Evolutionary conservation across 2,888 invertebrate species (phyloP).

Genomic region (Acanthacorydalis orientalis): DNA sequence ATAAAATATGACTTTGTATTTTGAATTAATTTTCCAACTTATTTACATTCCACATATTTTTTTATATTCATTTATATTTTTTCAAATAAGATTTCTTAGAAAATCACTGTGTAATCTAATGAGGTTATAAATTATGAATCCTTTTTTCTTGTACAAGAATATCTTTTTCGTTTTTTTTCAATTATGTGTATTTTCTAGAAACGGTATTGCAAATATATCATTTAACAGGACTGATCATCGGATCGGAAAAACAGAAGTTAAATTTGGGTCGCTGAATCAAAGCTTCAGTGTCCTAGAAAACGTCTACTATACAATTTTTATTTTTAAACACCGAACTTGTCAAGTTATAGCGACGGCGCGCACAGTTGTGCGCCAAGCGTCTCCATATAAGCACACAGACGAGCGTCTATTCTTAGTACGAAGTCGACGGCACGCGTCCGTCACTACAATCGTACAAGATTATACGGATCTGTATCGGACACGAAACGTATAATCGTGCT

Average conservation of each 20-base stretch:
- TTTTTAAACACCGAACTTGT: neutral
- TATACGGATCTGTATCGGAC: too few relatives aligned
- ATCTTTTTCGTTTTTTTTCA: neutral
- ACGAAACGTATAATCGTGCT: too few relatives aligned
- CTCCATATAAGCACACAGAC: slow-evolving; percentile 4
- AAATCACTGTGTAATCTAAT: too few relatives aligned
- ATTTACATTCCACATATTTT: too few relatives aligned
- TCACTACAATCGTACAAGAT: too few relatives aligned
- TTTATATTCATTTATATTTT: too few relatives aligned
- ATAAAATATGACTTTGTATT: too few relatives aligned
- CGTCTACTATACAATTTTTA: neutral
- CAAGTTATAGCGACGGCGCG: neutral
- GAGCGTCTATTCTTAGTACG: neutral
- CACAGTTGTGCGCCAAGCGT: neutral
- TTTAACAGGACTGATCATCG: neutral
- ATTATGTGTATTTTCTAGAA: neutral
- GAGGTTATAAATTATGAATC: too few relatives aligned
- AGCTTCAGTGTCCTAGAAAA: neutral
- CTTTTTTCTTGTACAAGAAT: neutral
- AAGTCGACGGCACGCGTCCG: neutral
- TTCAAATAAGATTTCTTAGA: too few relatives aligned
- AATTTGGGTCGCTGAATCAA: neutral
- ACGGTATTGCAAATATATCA: neutral
- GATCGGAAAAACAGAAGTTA: neutral
- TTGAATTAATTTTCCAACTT: too few relatives aligned